Percentiles rank a stretch among this genome's conserved stretches.
phyloP scores from a whole-genome alignment of 53 echinoderm and acorn worm genomes.

The Luidia sarsii region DNA sequence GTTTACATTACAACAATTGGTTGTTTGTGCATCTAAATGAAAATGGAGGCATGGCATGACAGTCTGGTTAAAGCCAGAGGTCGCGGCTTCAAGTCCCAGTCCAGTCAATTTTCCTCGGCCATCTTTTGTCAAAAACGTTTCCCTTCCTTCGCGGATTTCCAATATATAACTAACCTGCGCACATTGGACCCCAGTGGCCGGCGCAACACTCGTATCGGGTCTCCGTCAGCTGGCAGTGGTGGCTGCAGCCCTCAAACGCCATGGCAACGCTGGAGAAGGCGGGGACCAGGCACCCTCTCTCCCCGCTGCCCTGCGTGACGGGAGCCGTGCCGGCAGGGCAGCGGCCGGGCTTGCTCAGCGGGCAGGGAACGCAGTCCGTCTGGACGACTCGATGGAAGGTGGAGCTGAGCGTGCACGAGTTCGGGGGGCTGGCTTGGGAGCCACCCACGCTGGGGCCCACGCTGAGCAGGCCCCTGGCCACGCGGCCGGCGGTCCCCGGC shows the following conservation, averaged over 20 bases:
- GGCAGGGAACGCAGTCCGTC: constrained; percentile 33
- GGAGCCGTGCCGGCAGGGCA: constrained; percentile 10
- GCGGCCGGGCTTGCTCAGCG: constrained; percentile 23
- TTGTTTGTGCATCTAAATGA: too few relatives aligned
- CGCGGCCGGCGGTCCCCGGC: too few relatives aligned
- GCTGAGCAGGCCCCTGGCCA: too few relatives aligned
- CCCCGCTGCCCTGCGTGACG: constrained; percentile 30
- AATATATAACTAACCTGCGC: constrained; percentile 33
- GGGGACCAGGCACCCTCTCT: constrained; percentile 16
- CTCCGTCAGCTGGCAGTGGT: constrained; percentile 15
- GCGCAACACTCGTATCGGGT: constrained; percentile 34
- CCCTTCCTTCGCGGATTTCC: background rate
- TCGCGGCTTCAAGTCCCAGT: too few relatives aligned
- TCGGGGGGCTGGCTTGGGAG: background rate
- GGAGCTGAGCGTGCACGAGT: constrained; percentile 19
- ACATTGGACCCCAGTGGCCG: constrained; percentile 61
- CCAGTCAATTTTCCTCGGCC: too few relatives aligned
- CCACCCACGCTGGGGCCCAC: background rate
- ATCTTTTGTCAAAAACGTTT: background rate
- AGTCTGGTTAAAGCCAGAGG: too few relatives aligned
- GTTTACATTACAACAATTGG: too few relatives aligned
- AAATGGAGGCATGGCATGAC: too few relatives aligned
- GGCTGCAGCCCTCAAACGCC: constrained; percentile 38
- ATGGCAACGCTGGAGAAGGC: background rate
- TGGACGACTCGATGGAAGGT: constrained; percentile 2